These are phyloP conservation scores for Thunnus albacares DNA, from an alignment of 2,797 vertebrate species.

Conservation along the genomic window DNA sequence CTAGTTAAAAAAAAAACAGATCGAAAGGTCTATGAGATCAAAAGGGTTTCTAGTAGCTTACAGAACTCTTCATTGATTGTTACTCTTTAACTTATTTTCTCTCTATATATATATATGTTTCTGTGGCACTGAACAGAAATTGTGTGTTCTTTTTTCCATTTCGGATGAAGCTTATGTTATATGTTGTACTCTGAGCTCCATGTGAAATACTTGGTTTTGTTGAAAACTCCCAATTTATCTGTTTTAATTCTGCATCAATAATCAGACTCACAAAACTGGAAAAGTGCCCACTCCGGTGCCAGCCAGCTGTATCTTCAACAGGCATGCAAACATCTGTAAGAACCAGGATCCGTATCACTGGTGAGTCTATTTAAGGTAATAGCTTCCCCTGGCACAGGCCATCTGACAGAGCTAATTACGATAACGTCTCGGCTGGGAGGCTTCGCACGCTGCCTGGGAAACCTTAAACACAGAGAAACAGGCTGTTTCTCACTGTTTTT, in stretches of 20 bases:
- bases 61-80: not conserved
- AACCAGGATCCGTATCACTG: conserved; percentile 75
- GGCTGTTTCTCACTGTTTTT: conserved; percentile 58
- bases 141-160: not conserved
- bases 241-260: conserved; percentile 72
- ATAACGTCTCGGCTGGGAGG: conserved; percentile 80
- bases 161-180: not conserved
- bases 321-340: conserved; percentile 81
- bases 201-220: conserved; percentile 39
- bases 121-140: not conserved
- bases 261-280: conserved; percentile 62
- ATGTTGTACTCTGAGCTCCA: not conserved
- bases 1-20: too few species aligned
- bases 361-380: conserved; percentile 83
- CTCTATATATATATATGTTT: not conserved
- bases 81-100: not conserved
- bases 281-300: conserved; percentile 46
- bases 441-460: conserved; percentile 66
- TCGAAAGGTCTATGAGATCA: too few species aligned
- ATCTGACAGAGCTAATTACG: conserved; percentile 83
- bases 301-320: conserved; percentile 80
- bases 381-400: conserved; percentile 79
- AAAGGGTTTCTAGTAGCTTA: too few species aligned
- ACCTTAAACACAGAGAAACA: conserved; percentile 70
- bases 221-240: conserved; percentile 60